Base-by-base conservation (phyloP, 1,140 invertebrate species). In the Muscidifurax raptorellus region DNA sequence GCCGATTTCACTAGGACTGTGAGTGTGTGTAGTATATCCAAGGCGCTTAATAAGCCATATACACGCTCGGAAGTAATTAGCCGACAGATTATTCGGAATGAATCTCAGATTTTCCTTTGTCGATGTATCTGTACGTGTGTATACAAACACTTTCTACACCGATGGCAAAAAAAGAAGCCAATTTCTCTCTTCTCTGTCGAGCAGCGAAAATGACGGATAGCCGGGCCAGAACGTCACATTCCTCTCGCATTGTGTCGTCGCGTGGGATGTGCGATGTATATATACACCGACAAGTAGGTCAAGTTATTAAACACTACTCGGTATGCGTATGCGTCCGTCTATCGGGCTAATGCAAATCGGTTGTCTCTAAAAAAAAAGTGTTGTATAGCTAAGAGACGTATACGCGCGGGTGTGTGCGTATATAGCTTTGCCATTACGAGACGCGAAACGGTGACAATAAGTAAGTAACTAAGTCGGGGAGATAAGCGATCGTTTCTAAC, bases 251-350 rank as follows among this genome's bases (percentile, higher is more conserved):
- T 59, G 52, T 59, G 52, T 59, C 52, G 52, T 18, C 52, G 52
- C 52, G 18, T 59, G 52, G 22, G 52, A 59, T 18, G 52, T n/a
- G 18, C n/a, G n/a, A n/a, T 59, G 52, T 47, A 18, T 47, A 47
- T 18, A n/a, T 22, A 13, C 15, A n/a, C 52, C 66, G 25, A 27
- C 22, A 75, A 75, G 72, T 75, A 4, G 72, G 72, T 75, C 72
- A 75, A 47, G 9, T 75, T 75, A 75, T 75, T 75, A 75, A 75
- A 75, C 2, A 75, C 22, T n/a, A n/a, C n/a, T n/a, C n/a, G n/a
- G 32, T 59, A 59, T 12, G 4, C n/a, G 18, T 22, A 18, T 7
- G n/a, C 6, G 22, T 12, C 25, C 6, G 22, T 12, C 25, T 75
- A 9, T 27, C 22, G 32, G 40, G 72, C 27, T 28, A 28, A 69